Conservation (phyloP, 1,140 invertebrate genomes). For the Tetraneura akinire region DNA sequence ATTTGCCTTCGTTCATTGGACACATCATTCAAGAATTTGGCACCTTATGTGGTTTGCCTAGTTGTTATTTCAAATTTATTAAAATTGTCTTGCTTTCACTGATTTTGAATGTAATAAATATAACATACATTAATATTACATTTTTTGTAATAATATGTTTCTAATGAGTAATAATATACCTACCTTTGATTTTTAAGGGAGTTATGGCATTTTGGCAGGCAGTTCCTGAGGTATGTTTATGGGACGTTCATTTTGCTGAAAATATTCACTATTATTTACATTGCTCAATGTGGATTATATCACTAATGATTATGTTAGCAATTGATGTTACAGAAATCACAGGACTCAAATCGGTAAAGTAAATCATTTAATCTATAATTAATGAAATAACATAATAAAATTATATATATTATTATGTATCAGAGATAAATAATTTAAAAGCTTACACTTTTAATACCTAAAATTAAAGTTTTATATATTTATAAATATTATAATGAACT, state of each 20-base stretch:
- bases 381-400: too few relatives aligned
- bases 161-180: background rate
- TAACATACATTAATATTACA: background rate
- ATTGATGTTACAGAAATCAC: constrained; percentile 43
- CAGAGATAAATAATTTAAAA: too few relatives aligned
- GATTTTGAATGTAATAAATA: constrained; percentile 4
- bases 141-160: too few relatives aligned
- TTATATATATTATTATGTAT: too few relatives aligned
- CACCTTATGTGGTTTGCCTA: background rate
- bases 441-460: too few relatives aligned
- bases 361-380: too few relatives aligned
- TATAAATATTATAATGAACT: too few relatives aligned
- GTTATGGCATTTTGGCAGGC: constrained; percentile 10
- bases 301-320: constrained; percentile 18
- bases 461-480: too few relatives aligned
- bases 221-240: constrained; percentile 39
- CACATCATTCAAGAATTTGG: background rate
- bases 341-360: constrained; percentile 36
- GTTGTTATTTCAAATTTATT: constrained; percentile 40
- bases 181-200: constrained; percentile 27
- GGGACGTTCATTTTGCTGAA: constrained; percentile 1
- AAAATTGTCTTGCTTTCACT: constrained; percentile 7
- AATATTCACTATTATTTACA: constrained; percentile 18
- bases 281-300: constrained; percentile 28
- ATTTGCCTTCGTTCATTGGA: background rate